A percentile compares a stretch with the other conserved stretches of the same genome.
phyloP scores from a whole-genome alignment of 2,888 invertebrate species.

The Spatulosminthurus flaviceps region DNA sequence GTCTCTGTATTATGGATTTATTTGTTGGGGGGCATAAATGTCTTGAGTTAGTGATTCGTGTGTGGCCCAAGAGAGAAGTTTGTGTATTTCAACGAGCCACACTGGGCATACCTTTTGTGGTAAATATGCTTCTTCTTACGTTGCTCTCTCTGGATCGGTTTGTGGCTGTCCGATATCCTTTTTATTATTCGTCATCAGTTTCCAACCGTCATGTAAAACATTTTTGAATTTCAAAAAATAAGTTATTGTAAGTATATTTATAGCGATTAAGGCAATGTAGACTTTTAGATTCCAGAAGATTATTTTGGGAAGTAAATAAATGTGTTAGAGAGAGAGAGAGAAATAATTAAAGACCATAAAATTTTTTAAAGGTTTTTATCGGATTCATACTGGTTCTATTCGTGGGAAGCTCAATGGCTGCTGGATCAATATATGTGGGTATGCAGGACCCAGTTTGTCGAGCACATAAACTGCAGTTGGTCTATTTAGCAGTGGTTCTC shows the following conservation, averaged over 20 bases:
- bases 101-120: conserved; percentile 59
- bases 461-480: conserved; percentile 58
- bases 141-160: conserved; percentile 61
- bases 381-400: conserved; percentile 58
- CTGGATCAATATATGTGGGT: conserved; percentile 57
- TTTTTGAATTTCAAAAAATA: not conserved
- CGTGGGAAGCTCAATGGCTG: conserved; percentile 54
- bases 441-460: conserved; percentile 56
- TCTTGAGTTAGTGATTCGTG: conserved; percentile 55
- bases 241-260: not conserved
- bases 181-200: conserved; percentile 59
- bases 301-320: too few species aligned
- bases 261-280: too few species aligned
- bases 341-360: not conserved
- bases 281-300: too few species aligned
- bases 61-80: conserved; percentile 43
- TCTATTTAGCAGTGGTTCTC: conserved; percentile 59
- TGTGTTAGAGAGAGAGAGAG: too few species aligned
- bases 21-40: conserved; percentile 61
- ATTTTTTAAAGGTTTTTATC: conserved; percentile 52
- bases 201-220: conserved; percentile 59
- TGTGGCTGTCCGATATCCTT: conserved; percentile 62
- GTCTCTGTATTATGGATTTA: conserved; percentile 61
- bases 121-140: conserved; percentile 62
- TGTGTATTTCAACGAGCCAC: conserved; percentile 46